Evolutionary conservation across 1,140 invertebrate species (phyloP).

Genomic region (Neodiprion fabricii): DNA sequence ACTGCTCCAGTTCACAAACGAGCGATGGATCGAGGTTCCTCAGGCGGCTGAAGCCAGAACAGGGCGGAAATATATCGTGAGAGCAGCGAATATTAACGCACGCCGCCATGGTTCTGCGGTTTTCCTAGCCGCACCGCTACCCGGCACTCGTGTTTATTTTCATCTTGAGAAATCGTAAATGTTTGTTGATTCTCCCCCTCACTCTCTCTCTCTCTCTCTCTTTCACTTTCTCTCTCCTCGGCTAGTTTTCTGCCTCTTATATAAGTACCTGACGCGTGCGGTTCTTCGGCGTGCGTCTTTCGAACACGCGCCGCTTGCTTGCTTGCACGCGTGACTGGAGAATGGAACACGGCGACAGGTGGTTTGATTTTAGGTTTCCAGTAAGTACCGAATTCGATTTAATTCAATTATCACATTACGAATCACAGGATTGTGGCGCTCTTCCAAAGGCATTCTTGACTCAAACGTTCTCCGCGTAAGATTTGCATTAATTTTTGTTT

Average conservation of each 20-base stretch:
- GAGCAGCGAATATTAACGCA: background rate
- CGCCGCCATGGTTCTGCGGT: background rate
- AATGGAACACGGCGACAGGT: too few species aligned
- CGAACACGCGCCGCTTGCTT: background rate
- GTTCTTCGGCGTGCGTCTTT: slow-evolving; percentile 15
- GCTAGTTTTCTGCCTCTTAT: too few species aligned
- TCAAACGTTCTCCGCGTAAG: too few species aligned
- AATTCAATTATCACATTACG: too few species aligned
- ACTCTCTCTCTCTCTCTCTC: slow-evolving; percentile 4
- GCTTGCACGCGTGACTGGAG: too few species aligned
- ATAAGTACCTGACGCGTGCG: background rate
- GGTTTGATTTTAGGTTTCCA: too few species aligned
- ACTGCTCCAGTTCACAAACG: slow-evolving; percentile 25
- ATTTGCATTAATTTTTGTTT: too few species aligned
- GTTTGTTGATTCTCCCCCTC: slow-evolving; percentile 9
- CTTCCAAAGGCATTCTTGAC: too few species aligned
- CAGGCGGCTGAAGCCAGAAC: too few species aligned
- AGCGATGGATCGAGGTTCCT: too few species aligned
- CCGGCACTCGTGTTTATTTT: slow-evolving; percentile 48
- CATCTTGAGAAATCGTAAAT: slow-evolving; percentile 48
- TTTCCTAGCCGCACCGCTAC: slow-evolving; percentile 30
- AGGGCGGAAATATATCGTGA: slow-evolving; percentile 39
- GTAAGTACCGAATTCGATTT: too few species aligned
- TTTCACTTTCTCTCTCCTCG: slow-evolving; percentile 11
- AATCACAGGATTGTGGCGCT: too few species aligned